Conservation (phyloP, 2,888 invertebrate species). For the Clusia tigrina region DNA sequence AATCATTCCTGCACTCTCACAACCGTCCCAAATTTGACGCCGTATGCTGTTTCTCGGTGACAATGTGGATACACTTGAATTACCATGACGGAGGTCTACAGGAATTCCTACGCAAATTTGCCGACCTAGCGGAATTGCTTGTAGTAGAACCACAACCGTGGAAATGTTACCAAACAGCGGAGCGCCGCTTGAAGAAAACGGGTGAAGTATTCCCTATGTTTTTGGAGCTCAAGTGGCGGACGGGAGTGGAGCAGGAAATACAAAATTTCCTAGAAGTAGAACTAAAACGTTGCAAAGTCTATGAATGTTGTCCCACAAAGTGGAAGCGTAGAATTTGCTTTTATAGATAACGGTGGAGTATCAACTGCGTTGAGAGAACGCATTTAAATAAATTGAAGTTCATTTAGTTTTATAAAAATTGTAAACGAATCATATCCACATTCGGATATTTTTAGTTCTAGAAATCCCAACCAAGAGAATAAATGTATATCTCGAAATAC, state of each 20-base stretch:
- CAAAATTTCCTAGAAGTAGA: conserved; percentile 66
- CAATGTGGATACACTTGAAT: conserved; percentile 92
- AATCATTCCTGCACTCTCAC: conserved; percentile 65
- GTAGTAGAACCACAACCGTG: conserved; percentile 86
- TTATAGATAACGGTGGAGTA: conserved; percentile 66
- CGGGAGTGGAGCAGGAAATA: conserved; percentile 71
- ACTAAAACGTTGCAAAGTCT: conserved; percentile 67
- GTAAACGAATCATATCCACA: too few relatives aligned
- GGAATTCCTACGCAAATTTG: conserved; percentile 70
- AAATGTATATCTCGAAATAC: too few relatives aligned
- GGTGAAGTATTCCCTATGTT: conserved; percentile 70
- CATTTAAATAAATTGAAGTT: too few relatives aligned
- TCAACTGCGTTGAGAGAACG: too few relatives aligned
- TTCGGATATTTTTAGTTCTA: too few relatives aligned
- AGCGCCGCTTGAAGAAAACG: conserved; percentile 73
- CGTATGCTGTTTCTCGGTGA: conserved; percentile 82
- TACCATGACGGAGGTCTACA: conserved; percentile 78
- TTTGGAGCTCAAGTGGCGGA: conserved; percentile 69
- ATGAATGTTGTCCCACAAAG: conserved; percentile 69
- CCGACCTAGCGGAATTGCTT: conserved; percentile 67
- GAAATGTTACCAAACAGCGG: conserved; percentile 83
- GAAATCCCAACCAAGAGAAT: too few relatives aligned
- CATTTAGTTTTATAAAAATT: too few relatives aligned
- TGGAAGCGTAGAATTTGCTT: conserved; percentile 78
- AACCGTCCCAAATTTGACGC: conserved; percentile 70